phyloP scores from a whole-genome alignment of 64 coral and sea anemone species.

The Exaiptasia diaphana region DNA sequence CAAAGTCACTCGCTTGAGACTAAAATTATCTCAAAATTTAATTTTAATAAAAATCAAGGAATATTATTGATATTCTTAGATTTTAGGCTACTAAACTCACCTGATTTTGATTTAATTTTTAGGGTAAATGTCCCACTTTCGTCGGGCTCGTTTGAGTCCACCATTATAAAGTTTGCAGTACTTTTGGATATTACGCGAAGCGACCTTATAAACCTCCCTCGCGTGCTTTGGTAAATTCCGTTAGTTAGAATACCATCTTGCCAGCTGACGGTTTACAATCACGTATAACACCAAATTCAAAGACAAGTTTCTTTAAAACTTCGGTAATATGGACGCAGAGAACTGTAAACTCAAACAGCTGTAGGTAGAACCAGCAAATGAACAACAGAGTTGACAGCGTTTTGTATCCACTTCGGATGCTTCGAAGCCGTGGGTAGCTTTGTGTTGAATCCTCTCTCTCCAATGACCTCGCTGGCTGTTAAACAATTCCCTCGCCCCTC shows the following conservation, averaged over 20 bases:
- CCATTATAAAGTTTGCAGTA: neutral
- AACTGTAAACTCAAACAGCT: neutral
- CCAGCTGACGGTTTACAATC: neutral
- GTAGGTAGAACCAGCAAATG: neutral
- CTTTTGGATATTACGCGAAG: too few species aligned
- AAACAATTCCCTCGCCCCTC: too few species aligned
- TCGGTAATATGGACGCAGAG: neutral
- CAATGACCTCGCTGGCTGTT: too few species aligned
- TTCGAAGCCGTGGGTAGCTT: too few species aligned
- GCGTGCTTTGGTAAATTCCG: neutral
- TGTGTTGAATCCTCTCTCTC: too few species aligned
- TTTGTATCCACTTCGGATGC: too few species aligned
- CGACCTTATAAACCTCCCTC: neutral
- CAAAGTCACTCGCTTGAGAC: too few species aligned
- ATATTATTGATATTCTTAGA: neutral
- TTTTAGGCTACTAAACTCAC: conserved; percentile 4
- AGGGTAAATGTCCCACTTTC: conserved; percentile 65
- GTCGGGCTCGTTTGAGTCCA: conserved; percentile 34
- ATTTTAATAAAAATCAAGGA: too few species aligned
- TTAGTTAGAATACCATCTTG: too few species aligned
- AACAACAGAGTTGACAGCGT: conserved; percentile 4
- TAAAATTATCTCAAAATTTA: too few species aligned
- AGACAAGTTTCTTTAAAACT: neutral
- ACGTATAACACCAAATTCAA: neutral
- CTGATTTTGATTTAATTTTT: conserved; percentile 49